phyloP scores from a whole-genome alignment of 2,797 vertebrate genomes.

The Diplodus sargus region DNA sequence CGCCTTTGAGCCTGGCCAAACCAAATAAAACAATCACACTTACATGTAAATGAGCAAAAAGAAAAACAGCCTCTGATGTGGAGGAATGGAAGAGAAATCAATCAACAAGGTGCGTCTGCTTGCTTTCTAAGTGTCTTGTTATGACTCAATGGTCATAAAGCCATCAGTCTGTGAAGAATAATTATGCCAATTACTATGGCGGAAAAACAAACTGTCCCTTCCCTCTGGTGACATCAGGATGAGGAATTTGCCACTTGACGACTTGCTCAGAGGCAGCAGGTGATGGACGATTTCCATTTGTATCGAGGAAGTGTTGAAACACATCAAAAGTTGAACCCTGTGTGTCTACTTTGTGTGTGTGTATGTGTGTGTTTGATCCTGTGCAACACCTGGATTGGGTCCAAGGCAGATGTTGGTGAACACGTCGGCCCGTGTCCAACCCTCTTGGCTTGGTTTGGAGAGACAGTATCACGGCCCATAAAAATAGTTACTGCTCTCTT shows the following conservation, averaged over 20 bases:
- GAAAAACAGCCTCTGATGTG: conserved; percentile 11
- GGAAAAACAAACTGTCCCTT: conserved; percentile 63
- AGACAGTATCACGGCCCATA: conserved; percentile 59
- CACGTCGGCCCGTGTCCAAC: conserved; percentile 9
- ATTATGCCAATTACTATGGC: conserved; percentile 68
- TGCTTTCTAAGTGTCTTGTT: conserved; percentile 33
- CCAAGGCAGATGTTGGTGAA: conserved; percentile 64
- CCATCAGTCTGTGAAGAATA: conserved; percentile 64
- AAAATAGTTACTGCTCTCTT: conserved; percentile 57
- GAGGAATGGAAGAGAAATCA: conserved; percentile 27
- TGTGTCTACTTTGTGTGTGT: neutral
- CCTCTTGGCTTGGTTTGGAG: conserved; percentile 19
- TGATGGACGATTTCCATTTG: conserved; percentile 67
- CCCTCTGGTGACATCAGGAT: conserved; percentile 58
- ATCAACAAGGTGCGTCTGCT: conserved; percentile 31
- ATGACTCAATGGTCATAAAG: conserved; percentile 52
- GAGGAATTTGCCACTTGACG: conserved; percentile 78
- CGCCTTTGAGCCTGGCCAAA: neutral
- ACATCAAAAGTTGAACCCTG: conserved; percentile 28
- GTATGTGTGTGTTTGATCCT: conserved; percentile 37
- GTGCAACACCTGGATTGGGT: conserved; percentile 59
- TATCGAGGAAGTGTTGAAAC: conserved; percentile 29
- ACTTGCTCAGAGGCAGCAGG: conserved; percentile 39
- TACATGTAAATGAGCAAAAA: conserved; percentile 14
- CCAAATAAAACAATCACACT: conserved; percentile 15